phyloP scores from a whole-genome alignment of 2,113 vertebrate species.

The Mionectes macconnelli region DNA sequence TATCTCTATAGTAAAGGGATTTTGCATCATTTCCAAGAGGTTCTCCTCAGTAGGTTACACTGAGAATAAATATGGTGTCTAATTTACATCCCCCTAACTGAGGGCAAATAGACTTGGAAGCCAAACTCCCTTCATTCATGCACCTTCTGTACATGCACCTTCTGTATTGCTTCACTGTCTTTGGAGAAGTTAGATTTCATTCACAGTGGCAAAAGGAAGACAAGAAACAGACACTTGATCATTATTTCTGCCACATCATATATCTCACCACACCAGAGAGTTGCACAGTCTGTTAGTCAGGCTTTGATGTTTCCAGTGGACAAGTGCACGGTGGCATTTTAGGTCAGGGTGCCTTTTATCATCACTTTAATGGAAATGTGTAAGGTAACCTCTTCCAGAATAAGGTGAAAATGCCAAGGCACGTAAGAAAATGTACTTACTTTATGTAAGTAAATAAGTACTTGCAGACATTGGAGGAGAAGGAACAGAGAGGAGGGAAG shows the following conservation, averaged over 20 bases:
- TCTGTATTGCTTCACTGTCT: background rate
- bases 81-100: background rate
- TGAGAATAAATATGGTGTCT: background rate
- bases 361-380: background rate
- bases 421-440: background rate
- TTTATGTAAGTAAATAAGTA: background rate
- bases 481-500: background rate
- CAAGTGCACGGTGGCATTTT: background rate
- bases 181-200: conserved; percentile 16
- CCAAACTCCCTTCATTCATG: background rate
- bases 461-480: background rate
- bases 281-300: background rate
- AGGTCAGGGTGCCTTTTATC: conserved; percentile 2
- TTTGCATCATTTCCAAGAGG: background rate
- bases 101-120: background rate
- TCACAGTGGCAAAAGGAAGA: background rate
- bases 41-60: background rate
- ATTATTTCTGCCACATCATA: background rate
- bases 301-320: conserved; percentile 39
- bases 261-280: background rate
- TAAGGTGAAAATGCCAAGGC: background rate
- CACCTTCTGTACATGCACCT: background rate
- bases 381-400: background rate
- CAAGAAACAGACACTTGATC: conserved; percentile 19
- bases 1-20: background rate